These are phyloP conservation scores for Poecile montanus DNA, from an alignment of 2,797 vertebrate genomes.

Conservation along the genomic window DNA sequence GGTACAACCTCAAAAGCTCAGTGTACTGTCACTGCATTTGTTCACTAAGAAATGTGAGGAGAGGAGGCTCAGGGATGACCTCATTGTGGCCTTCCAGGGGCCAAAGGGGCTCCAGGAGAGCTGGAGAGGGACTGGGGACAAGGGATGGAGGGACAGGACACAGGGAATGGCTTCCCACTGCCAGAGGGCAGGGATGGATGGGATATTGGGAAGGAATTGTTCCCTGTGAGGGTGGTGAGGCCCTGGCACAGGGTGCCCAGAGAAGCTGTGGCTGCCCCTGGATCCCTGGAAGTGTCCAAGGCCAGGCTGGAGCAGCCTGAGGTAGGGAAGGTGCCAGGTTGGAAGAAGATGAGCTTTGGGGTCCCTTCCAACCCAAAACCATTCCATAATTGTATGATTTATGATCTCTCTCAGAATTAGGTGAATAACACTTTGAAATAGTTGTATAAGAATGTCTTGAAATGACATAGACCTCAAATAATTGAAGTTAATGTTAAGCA, in stretches of 20 bases:
- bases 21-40: background rate
- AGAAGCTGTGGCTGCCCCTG: background rate
- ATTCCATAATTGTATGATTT: background rate
- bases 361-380: background rate
- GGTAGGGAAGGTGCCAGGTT: background rate
- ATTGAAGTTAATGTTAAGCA: background rate
- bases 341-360: background rate
- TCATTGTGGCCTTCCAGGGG: background rate
- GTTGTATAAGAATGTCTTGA: background rate
- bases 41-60: background rate
- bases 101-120: background rate
- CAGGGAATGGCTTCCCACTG: background rate
- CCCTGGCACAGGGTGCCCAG: fast-evolving
- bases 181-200: fast-evolving
- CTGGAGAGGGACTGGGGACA: background rate
- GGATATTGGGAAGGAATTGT: background rate
- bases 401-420: background rate
- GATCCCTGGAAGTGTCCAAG: background rate
- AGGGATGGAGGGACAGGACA: background rate
- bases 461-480: background rate
- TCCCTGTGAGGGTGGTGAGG: fast-evolving
- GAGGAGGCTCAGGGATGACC: background rate
- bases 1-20: background rate
- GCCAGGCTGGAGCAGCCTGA: fast-evolving
- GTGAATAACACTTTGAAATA: background rate